phyloP scores from a whole-genome alignment of 2,797 vertebrate species.

The Microctenopoma stevenorrisi region DNA sequence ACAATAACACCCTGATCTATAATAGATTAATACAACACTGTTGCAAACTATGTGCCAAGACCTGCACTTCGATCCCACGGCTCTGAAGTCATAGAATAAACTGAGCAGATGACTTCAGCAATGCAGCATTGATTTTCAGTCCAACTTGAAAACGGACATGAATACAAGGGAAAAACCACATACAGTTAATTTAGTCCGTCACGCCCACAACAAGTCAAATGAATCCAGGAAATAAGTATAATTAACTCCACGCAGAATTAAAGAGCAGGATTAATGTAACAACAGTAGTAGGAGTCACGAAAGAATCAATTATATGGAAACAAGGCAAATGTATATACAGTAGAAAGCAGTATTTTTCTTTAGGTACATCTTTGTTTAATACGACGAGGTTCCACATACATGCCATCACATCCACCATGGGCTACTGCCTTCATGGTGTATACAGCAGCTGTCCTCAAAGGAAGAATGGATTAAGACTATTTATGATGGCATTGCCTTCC shows the following conservation, averaged over 20 bases:
- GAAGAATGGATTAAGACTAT: conserved; percentile 45
- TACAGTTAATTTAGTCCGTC: conserved; percentile 11
- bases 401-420: conserved; percentile 33
- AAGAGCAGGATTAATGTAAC: conserved; percentile 18
- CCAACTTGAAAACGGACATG: conserved; percentile 5
- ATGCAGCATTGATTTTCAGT: neutral
- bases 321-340: neutral
- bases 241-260: conserved; percentile 29
- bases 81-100: neutral
- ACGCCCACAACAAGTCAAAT: neutral
- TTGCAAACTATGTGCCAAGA: neutral
- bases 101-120: neutral
- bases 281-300: neutral
- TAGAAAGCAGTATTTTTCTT: neutral
- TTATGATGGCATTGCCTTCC: conserved; percentile 29
- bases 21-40: neutral
- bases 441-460: conserved; percentile 18
- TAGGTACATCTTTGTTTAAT: neutral
- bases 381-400: conserved; percentile 21
- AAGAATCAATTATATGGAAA: conserved; percentile 15
- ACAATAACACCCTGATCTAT: neutral
- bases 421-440: conserved; percentile 18
- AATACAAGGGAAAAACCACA: conserved; percentile 5
- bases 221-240: conserved; percentile 32
- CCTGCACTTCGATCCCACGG: neutral